Conservation (phyloP, 2,888 invertebrate species). For the Lapara coniferarum region DNA sequence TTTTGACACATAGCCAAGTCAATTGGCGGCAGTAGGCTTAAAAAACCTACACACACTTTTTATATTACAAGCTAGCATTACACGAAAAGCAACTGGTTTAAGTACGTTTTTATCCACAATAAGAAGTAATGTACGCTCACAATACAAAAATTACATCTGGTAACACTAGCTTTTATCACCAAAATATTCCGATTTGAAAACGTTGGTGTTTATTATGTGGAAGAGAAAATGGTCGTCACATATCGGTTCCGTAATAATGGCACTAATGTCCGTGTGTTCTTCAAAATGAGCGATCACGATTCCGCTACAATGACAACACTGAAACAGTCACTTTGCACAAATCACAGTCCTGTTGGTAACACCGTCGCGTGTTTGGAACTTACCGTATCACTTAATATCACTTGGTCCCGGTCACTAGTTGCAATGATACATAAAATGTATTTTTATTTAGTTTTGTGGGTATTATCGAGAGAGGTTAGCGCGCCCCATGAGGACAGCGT, state of each 20-base stretch:
- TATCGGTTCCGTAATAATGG: slow-evolving; percentile 28
- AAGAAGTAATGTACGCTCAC: slow-evolving; percentile 30
- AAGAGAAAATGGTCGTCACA: not conserved
- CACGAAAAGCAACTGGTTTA: not conserved
- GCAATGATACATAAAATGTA: slow-evolving; percentile 63
- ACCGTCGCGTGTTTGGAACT: slow-evolving; percentile 69
- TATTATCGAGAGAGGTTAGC: slow-evolving; percentile 77
- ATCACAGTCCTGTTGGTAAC: slow-evolving; percentile 71
- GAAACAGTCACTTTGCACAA: slow-evolving; percentile 71
- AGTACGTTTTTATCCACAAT: slow-evolving; percentile 14
- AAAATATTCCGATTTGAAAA: slow-evolving; percentile 40
- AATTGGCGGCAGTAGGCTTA: not conserved
- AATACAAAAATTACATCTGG: slow-evolving; percentile 53
- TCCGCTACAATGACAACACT: slow-evolving; percentile 65
- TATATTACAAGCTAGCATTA: slow-evolving; percentile 13
- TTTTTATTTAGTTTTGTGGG: slow-evolving; percentile 61
- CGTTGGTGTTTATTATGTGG: not conserved
- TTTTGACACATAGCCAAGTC: slow-evolving; percentile 26
- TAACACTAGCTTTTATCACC: slow-evolving; percentile 64
- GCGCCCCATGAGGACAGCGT: slow-evolving; percentile 81
- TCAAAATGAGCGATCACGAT: slow-evolving; percentile 54
- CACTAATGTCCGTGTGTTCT: slow-evolving; percentile 55
- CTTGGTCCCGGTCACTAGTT: slow-evolving; percentile 78
- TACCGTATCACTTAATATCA: slow-evolving; percentile 81
- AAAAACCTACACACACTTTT: slow-evolving; percentile 6